Percentiles rank a stretch among this genome's conserved stretches.
Evolutionary conservation across 2,797 vertebrate genomes (phyloP).

Genomic region (Sphenopsis melanotis): DNA sequence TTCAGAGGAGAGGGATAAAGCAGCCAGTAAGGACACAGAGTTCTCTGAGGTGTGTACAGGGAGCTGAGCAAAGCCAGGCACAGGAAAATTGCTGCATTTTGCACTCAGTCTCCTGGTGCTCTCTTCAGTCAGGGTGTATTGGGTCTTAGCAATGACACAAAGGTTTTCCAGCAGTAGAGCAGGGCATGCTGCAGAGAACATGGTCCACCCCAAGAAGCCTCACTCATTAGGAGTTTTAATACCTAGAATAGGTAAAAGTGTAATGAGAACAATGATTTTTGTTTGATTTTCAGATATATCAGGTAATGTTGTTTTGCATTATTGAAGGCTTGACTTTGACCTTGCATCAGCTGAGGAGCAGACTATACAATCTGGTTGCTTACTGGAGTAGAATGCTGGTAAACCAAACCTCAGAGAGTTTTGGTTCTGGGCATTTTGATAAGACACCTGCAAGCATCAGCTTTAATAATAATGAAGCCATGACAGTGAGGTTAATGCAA

Average conservation of each 20-base stretch:
- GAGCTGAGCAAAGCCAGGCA: background rate
- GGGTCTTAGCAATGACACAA: background rate
- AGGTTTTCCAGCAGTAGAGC: background rate
- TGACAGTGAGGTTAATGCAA: background rate
- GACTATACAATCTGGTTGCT: background rate
- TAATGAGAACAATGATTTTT: background rate
- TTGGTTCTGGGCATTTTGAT: background rate
- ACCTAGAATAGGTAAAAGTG: background rate
- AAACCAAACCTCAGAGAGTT: background rate
- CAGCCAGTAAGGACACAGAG: background rate
- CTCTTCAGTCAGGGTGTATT: background rate
- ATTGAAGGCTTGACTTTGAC: background rate
- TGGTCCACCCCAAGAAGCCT: background rate
- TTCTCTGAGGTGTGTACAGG: background rate
- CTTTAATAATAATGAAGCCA: background rate
- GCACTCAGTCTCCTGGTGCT: background rate
- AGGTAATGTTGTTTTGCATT: accelerated
- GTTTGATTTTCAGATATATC: background rate
- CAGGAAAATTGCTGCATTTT: background rate
- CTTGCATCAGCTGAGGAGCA: background rate
- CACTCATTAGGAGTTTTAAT: background rate
- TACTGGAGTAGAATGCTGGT: background rate
- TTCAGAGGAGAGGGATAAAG: background rate
- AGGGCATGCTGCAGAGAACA: background rate
- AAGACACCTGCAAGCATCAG: background rate